A percentile compares a stretch with the other conserved stretches of the same genome.
Evolutionary conservation across 2,888 invertebrate genomes (phyloP).

Genomic region (Conistra vaccinii): DNA sequence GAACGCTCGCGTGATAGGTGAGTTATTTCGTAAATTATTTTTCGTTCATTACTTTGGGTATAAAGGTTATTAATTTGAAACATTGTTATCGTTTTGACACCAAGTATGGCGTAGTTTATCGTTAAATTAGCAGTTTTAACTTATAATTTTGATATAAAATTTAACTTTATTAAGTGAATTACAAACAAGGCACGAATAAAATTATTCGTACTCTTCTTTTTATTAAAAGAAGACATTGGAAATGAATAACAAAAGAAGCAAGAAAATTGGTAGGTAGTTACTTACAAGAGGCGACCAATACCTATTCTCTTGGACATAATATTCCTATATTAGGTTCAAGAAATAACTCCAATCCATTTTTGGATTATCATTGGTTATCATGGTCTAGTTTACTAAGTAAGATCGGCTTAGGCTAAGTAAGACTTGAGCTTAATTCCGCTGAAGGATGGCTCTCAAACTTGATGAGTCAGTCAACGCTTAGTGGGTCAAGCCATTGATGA

Average conservation of each 20-base stretch:
- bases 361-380: neutral
- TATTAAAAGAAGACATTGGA: neutral
- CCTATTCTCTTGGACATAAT: neutral
- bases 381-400: neutral
- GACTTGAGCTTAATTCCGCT: no score
- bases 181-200: neutral
- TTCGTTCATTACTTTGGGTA: constrained; percentile 52
- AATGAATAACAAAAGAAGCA: neutral
- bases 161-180: neutral
- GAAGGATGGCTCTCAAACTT: neutral
- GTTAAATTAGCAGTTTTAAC: neutral
- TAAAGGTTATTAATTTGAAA: constrained; percentile 50
- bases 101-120: constrained; percentile 4
- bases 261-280: neutral
- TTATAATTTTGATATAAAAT: neutral
- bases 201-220: neutral
- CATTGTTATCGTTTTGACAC: constrained; percentile 28
- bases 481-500: neutral
- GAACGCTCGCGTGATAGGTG: constrained; percentile 58
- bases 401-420: neutral
- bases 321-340: neutral
- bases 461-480: neutral
- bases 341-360: neutral
- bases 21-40: constrained; percentile 49
- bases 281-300: neutral